Conservation (phyloP, 2,797 vertebrate species). For the Peromyscus eremicus region DNA sequence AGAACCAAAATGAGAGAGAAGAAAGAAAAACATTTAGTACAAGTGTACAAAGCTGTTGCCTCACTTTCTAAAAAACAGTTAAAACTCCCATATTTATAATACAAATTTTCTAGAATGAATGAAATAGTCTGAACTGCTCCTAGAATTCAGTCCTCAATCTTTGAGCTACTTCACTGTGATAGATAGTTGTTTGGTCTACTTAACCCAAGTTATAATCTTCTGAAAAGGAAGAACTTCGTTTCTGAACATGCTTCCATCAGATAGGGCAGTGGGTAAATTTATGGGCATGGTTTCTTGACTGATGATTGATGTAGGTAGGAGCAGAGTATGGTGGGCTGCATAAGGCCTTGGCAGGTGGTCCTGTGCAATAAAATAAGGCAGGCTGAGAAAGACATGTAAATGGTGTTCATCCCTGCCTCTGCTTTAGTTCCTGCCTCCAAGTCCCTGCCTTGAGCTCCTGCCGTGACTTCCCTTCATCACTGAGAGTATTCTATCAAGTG, state of each 20-base stretch:
- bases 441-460: neutral
- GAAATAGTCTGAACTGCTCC: neutral
- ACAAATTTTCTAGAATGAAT: neutral
- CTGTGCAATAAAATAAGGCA: neutral
- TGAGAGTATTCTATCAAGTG: neutral
- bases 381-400: neutral
- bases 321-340: neutral
- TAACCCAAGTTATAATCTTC: no score
- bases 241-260: neutral
- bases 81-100: neutral
- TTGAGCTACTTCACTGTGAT: neutral
- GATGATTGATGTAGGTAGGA: neutral
- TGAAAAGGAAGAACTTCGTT: neutral
- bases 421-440: neutral
- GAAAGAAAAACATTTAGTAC: neutral
- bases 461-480: neutral
- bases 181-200: neutral
- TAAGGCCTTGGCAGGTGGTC: no score
- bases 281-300: neutral
- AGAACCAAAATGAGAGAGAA: no score
- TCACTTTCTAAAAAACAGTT: neutral
- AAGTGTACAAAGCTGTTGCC: neutral
- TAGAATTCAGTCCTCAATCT: neutral
- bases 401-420: rapidly evolving
- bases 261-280: neutral